Conservation (phyloP, 1,140 invertebrate species). For the Stegodyphus mimosarum region DNA sequence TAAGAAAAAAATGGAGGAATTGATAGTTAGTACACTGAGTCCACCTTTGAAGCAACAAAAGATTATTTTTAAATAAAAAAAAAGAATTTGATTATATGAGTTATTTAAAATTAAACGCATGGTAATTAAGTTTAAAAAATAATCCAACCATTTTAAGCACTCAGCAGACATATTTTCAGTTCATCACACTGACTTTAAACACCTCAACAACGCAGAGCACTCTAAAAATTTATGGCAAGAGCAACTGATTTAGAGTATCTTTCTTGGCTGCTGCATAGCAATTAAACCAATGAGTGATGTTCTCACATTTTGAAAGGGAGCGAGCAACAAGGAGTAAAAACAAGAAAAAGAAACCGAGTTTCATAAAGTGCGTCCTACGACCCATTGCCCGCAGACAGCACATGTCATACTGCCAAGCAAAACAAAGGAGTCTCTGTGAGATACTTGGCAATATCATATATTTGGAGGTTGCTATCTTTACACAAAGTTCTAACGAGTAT, state of each 20-base stretch:
- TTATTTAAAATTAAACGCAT: no score
- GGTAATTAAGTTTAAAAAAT: no score
- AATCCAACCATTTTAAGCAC: no score
- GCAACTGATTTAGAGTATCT: constrained; percentile 8
- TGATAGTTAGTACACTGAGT: no score
- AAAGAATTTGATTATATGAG: no score
- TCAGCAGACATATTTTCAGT: no score
- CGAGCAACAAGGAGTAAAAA: neutral
- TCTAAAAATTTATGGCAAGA: neutral
- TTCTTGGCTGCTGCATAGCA: constrained; percentile 5
- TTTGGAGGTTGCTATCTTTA: neutral
- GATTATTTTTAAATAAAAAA: no score
- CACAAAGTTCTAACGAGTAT: constrained; percentile 1
- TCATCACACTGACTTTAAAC: neutral
- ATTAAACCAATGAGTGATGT: constrained; percentile 20
- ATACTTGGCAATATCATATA: constrained; percentile 12
- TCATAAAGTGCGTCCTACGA: neutral
- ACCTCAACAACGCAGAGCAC: neutral
- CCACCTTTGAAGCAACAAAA: no score
- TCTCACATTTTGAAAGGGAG: neutral
- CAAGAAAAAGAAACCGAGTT: neutral
- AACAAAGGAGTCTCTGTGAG: neutral
- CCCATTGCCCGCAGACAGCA: neutral
- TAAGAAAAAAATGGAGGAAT: no score
- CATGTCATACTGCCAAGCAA: neutral